Evolutionary conservation across 2,113 vertebrate species (phyloP).

Genomic region (Glaucomys volans): DNA sequence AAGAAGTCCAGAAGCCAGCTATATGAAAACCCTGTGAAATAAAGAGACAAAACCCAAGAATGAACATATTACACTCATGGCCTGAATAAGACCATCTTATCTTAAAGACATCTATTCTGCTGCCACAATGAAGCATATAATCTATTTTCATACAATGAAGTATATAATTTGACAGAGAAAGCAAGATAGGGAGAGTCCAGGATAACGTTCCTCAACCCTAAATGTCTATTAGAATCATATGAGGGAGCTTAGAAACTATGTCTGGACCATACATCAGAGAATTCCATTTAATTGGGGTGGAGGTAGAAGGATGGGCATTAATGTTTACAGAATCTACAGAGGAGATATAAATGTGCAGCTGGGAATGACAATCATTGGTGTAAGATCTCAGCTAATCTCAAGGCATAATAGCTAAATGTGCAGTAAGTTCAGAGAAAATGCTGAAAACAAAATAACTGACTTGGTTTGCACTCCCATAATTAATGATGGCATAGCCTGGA

Average conservation of each 20-base stretch:
- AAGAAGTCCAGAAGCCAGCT: neutral
- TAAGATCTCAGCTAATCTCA: neutral
- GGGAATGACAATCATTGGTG: neutral
- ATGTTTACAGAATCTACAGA: neutral
- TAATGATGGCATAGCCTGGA: neutral
- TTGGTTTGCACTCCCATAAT: neutral
- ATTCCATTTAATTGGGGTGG: neutral
- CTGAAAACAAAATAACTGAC: neutral
- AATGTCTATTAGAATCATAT: neutral
- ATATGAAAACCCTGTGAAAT: neutral
- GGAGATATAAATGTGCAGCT: neutral
- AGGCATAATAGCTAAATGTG: neutral
- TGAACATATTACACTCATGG: neutral
- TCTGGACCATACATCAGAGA: neutral
- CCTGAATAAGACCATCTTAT: neutral
- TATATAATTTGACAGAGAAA: neutral
- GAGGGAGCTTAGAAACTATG: neutral
- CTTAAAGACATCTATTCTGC: neutral
- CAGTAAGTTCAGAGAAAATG: neutral
- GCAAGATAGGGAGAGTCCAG: neutral
- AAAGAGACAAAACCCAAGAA: neutral
- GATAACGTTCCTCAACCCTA: neutral
- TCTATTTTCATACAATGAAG: neutral
- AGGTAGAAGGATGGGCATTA: neutral
- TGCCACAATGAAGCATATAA: conserved; percentile 5